Evolutionary conservation across 2,113 vertebrate genomes (phyloP).

Genomic region (Leptodactylus fuscus): DNA sequence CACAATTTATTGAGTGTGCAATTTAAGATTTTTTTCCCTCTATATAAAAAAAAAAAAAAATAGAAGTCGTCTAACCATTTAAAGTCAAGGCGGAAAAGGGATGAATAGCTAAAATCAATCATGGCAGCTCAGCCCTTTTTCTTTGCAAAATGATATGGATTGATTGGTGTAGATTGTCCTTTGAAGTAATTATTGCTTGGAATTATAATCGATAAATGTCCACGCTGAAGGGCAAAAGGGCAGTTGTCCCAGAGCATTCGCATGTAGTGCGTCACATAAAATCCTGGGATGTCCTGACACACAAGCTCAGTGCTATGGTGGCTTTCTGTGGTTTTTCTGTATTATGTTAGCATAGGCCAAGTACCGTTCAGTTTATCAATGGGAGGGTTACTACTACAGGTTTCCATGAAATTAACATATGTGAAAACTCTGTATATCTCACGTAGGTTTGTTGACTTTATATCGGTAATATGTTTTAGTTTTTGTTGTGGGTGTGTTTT

Average conservation of each 20-base stretch:
- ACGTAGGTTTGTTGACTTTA: too few relatives aligned
- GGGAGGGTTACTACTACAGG: too few relatives aligned
- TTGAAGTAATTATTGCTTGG: conserved; percentile 60
- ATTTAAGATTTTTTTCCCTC: conserved; percentile 79
- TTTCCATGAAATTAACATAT: too few relatives aligned
- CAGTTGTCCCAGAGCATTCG: conserved; percentile 8
- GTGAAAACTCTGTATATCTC: too few relatives aligned
- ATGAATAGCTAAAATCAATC: conserved; percentile 78
- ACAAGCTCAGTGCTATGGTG: background rate
- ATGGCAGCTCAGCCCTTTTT: conserved; percentile 64
- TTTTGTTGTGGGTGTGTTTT: background rate
- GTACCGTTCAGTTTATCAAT: too few relatives aligned
- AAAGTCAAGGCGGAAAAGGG: conserved; percentile 73
- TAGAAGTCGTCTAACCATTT: conserved; percentile 76
- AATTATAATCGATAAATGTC: conserved; percentile 67
- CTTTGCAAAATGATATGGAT: conserved; percentile 70
- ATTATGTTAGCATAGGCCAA: too few relatives aligned
- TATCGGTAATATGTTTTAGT: background rate
- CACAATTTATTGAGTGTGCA: conserved; percentile 85
- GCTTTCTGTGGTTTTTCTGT: background rate
- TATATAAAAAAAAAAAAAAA: conserved; percentile 19
- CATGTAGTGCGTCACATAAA: background rate
- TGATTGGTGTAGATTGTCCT: conserved; percentile 63
- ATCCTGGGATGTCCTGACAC: background rate
- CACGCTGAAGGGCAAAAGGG: conserved; percentile 63